A percentile compares a stretch with the other conserved stretches of the same genome.
phyloP scores from a whole-genome alignment of 1,140 invertebrate species.

The Drosophila miranda region DNA sequence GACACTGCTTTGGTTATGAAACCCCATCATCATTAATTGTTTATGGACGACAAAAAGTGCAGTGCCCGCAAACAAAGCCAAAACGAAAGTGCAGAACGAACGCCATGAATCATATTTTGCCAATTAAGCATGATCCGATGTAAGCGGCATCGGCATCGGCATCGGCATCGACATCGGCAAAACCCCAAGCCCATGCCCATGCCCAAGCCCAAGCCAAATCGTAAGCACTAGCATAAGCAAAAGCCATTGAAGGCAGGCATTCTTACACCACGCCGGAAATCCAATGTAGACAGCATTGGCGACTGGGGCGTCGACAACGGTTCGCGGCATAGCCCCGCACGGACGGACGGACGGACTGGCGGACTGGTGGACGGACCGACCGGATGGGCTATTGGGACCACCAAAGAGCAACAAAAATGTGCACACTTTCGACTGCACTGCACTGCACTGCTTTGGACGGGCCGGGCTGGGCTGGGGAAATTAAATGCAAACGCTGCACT shows the following conservation, averaged over 20 bases:
- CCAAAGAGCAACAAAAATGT: constrained; percentile 67
- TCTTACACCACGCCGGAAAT: constrained; percentile 78
- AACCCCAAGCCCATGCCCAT: constrained; percentile 20
- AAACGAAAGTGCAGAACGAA: constrained; percentile 68
- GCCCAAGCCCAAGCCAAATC: constrained; percentile 4
- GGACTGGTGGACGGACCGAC: constrained; percentile 27
- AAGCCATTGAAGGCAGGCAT: constrained; percentile 67
- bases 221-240: constrained; percentile 48
- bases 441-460: neutral
- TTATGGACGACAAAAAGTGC: constrained; percentile 47
- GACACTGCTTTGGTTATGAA: no score
- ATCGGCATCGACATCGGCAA: constrained; percentile 27
- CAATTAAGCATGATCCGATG: constrained; percentile 77
- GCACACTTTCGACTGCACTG: constrained; percentile 57
- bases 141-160: constrained; percentile 38
- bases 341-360: neutral
- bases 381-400: constrained; percentile 79
- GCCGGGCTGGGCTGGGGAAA: constrained; percentile 1
- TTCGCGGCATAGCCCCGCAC: neutral
- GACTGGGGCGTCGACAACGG: constrained; percentile 75
- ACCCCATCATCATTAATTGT: constrained; percentile 34
- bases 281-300: constrained; percentile 75
- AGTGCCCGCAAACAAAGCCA: constrained; percentile 34
- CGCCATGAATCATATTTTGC: constrained; percentile 79
- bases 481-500: constrained; percentile 66